These are phyloP conservation scores for Phaonia tiefii DNA, from an alignment of 2,888 invertebrate genomes.

Conservation along the genomic window DNA sequence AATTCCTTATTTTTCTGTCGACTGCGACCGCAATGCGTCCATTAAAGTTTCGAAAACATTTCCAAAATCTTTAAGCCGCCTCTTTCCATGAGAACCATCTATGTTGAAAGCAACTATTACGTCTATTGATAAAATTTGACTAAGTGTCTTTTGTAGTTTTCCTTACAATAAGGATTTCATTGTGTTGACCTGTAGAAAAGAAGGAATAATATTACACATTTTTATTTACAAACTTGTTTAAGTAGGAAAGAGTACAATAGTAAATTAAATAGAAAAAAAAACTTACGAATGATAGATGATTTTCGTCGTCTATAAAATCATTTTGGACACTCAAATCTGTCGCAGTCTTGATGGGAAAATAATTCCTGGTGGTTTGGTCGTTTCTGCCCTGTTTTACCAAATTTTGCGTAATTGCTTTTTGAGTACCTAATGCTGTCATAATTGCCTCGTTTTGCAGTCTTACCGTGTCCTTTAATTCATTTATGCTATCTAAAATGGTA, in stretches of 20 bases:
- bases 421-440: constrained; percentile 1
- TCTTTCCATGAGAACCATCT: too few relatives aligned
- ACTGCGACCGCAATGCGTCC: too few relatives aligned
- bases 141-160: neutral
- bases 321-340: neutral
- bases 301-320: constrained; percentile 7
- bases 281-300: neutral
- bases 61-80: too few relatives aligned
- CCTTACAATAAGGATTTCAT: neutral
- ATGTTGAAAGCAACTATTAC: too few relatives aligned
- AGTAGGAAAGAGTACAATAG: neutral
- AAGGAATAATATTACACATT: neutral
- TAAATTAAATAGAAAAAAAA: neutral
- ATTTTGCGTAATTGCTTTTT: neutral
- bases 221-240: neutral
- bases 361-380: neutral
- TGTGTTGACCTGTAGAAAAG: too few relatives aligned
- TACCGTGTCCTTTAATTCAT: constrained; percentile 5
- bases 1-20: too few relatives aligned
- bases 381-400: neutral
- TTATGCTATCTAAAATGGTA: neutral
- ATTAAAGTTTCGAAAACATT: too few relatives aligned
- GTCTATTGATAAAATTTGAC: neutral
- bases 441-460: neutral
- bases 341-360: neutral